These are phyloP conservation scores for Dynastes maya DNA, from an alignment of 2,888 invertebrate genomes.

Conservation along the genomic window DNA sequence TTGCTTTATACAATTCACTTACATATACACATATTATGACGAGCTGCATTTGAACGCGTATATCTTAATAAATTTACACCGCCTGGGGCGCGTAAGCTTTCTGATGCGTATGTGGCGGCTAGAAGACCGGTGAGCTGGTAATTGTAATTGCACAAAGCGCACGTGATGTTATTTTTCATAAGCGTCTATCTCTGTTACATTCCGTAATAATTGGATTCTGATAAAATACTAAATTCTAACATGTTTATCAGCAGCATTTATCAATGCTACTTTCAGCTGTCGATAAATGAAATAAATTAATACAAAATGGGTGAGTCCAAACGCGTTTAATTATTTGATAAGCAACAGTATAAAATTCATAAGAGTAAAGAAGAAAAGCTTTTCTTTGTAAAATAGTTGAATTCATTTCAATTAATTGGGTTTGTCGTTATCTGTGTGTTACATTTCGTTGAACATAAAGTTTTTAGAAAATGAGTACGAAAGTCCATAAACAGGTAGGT, in stretches of 20 bases:
- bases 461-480: too few species aligned
- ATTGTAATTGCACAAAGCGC: conserved; percentile 26
- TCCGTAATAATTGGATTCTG: conserved; percentile 31
- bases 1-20: too few species aligned
- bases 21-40: too few species aligned
- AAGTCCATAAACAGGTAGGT: too few species aligned
- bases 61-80: neutral
- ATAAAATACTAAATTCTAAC: conserved; percentile 23
- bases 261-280: conserved; percentile 13
- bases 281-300: conserved; percentile 38
- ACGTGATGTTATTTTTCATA: neutral
- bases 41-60: neutral
- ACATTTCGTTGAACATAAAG: too few species aligned
- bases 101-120: conserved; percentile 17
- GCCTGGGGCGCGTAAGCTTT: conserved; percentile 10
- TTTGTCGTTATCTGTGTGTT: too few species aligned
- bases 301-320: conserved; percentile 14
- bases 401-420: too few species aligned
- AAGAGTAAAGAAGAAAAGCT: neutral
- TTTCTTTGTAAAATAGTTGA: neutral
- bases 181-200: conserved; percentile 16
- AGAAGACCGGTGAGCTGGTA: conserved; percentile 14
- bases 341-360: neutral
- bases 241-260: conserved; percentile 16
- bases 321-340: conserved; percentile 32